Evolutionary conservation across 2,888 invertebrate genomes (phyloP), one percentile per base, ranked within the genome.

Genomic region (Pseudococcus viburni): DNA sequence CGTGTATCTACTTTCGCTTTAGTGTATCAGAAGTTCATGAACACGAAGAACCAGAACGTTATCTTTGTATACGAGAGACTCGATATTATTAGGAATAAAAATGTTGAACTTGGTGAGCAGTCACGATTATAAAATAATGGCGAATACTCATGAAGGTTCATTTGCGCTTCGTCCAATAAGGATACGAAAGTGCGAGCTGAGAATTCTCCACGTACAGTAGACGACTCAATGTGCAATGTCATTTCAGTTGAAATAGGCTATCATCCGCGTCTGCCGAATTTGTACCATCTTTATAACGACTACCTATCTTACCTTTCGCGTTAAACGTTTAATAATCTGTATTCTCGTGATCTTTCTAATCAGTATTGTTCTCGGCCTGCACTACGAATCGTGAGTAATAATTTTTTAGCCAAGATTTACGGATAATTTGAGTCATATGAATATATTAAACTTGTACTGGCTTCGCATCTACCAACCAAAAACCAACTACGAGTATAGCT

Each of bases 71-170:
- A 7, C 19, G 80, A 73, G 17, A 73, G 33, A 83, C 80, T 83
- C 19, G 80, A 46, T 83, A 83, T 83, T 83, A 83, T 83, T 42
- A 83, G 46, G 46, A 42, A 83, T 83, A 83, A 83, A 46, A 83
- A 46, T 83, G 80, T 83, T 46, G 46, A 83, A 83, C 80, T 83
- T 46, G 80, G 42, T 83, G 19, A 83, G 17, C 46, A n/a, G 80
- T 83, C 80, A 83, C 80, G 80, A 83, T 83, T 83, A 19, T 83
- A 83, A 83, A 46, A 39, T 83, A 83, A 83, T 46, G 42, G 80
- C 80, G 46, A 46, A 46, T 42, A 64, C 64, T 64, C 64, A 42
- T 46, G 80, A 46, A 39, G 42, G 80, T 33, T 83, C 80, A 83
- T 83, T 83, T 83, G 46, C 42, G 42, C 46, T 83, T 46, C 80